phyloP scores from a whole-genome alignment of 1,140 invertebrate genomes.

The Zaprionus vittiger region DNA sequence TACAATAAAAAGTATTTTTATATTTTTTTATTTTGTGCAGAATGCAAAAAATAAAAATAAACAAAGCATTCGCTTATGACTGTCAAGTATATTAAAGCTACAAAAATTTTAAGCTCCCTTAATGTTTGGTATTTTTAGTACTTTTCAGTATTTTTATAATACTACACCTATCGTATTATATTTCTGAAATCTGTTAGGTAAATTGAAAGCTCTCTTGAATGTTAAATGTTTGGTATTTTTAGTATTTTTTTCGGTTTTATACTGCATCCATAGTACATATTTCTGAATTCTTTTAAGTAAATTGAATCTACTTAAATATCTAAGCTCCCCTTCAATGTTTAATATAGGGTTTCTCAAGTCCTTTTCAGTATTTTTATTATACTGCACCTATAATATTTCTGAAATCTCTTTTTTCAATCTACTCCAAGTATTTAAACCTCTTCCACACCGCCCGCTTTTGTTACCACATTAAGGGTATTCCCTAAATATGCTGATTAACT shows the following conservation, averaged over 20 bases:
- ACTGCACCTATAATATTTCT: background rate
- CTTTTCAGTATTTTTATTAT: background rate
- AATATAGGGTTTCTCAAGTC: background rate
- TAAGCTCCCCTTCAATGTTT: too few relatives aligned
- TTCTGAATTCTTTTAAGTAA: too few relatives aligned
- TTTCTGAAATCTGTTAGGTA: background rate
- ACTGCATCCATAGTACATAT: too few relatives aligned
- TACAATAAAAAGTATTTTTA: too few relatives aligned
- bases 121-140: background rate
- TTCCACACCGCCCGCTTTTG: background rate
- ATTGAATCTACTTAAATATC: too few relatives aligned
- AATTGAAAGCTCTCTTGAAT: too few relatives aligned
- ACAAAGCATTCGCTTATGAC: too few relatives aligned
- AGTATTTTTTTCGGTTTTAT: too few relatives aligned
- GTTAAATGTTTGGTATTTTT: background rate
- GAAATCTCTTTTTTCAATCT: background rate
- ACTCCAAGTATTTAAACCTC: background rate
- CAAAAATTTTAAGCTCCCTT: too few relatives aligned
- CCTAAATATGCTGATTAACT: slow-evolving; percentile 46
- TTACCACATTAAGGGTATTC: background rate
- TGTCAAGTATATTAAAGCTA: too few relatives aligned
- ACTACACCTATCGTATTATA: background rate
- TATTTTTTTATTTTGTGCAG: background rate
- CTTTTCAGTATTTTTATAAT: background rate
- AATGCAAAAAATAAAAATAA: background rate